Evolutionary conservation across 2,113 vertebrate genomes (phyloP).

Genomic region (Tricholaema leucomelas): DNA sequence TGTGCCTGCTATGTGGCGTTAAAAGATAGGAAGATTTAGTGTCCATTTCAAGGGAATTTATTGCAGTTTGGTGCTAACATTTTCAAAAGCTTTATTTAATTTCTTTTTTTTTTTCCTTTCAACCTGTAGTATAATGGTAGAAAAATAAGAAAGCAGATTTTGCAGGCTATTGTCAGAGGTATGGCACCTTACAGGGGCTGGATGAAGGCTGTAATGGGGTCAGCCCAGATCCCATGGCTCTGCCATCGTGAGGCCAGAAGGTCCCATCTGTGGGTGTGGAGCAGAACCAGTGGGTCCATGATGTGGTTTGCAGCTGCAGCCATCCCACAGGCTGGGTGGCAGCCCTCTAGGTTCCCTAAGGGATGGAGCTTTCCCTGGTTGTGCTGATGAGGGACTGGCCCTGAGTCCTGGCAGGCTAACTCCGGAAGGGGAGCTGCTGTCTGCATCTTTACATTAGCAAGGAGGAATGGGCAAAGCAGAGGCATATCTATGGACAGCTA

Average conservation of each 20-base stretch:
- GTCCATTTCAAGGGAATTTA: not conserved
- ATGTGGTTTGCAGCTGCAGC: not conserved
- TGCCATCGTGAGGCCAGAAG: rapidly evolving
- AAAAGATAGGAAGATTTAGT: slow-evolving; percentile 20
- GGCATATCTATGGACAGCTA: rapidly evolving
- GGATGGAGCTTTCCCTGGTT: not conserved
- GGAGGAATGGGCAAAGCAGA: not conserved
- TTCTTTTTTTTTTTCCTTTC: not conserved
- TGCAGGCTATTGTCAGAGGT: not conserved
- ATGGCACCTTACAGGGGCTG: rapidly evolving
- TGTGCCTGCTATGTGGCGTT: not conserved
- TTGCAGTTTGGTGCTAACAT: not conserved
- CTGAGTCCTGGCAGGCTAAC: not conserved
- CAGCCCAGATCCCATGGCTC: rapidly evolving
- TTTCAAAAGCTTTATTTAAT: not conserved
- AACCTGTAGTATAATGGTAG: not conserved
- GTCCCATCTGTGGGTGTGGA: rapidly evolving
- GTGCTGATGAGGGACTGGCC: not conserved
- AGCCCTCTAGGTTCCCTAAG: rapidly evolving
- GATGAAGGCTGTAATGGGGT: not conserved
- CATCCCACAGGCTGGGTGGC: rapidly evolving
- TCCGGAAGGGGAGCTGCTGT: rapidly evolving
- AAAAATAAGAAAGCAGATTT: not conserved
- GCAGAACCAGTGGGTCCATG: not conserved
- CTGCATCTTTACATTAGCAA: not conserved